Evolutionary conservation across 2,797 vertebrate species (phyloP).

Genomic region (Tapera naevia): DNA sequence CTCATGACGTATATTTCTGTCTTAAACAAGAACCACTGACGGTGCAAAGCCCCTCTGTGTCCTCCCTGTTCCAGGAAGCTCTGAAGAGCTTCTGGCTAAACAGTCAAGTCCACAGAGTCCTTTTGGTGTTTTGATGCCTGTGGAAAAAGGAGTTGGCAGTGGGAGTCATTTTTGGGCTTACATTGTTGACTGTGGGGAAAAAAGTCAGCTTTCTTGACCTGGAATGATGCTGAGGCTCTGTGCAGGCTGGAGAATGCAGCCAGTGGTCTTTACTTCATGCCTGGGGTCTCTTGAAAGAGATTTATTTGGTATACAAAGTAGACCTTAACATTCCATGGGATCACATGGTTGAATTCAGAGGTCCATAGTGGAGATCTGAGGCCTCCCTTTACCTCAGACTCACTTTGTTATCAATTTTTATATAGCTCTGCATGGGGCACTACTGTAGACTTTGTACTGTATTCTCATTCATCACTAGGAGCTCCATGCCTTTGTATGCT

Average conservation of each 20-base stretch:
- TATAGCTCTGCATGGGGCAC: not conserved
- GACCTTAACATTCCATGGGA: not conserved
- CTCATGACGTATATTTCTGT: not conserved
- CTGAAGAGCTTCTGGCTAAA: not conserved
- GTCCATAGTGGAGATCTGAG: not conserved
- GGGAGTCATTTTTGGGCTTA: not conserved
- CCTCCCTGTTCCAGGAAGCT: not conserved
- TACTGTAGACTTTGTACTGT: not conserved
- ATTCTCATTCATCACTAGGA: not conserved
- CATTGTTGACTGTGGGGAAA: not conserved
- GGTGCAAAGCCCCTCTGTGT: not conserved
- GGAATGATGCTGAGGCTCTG: not conserved
- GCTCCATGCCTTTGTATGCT: not conserved
- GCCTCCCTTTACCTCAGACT: not conserved
- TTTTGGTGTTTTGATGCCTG: not conserved
- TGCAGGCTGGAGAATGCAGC: not conserved
- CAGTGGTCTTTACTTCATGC: not conserved
- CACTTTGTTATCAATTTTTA: not conserved
- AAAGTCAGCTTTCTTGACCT: not conserved
- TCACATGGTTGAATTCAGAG: not conserved
- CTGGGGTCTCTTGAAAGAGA: not conserved
- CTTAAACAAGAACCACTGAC: not conserved
- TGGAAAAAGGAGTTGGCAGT: not conserved
- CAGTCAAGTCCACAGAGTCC: not conserved
- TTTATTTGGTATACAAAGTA: not conserved